phyloP scores from a whole-genome alignment of 2,797 vertebrate species.

The Pristis pectinata region DNA sequence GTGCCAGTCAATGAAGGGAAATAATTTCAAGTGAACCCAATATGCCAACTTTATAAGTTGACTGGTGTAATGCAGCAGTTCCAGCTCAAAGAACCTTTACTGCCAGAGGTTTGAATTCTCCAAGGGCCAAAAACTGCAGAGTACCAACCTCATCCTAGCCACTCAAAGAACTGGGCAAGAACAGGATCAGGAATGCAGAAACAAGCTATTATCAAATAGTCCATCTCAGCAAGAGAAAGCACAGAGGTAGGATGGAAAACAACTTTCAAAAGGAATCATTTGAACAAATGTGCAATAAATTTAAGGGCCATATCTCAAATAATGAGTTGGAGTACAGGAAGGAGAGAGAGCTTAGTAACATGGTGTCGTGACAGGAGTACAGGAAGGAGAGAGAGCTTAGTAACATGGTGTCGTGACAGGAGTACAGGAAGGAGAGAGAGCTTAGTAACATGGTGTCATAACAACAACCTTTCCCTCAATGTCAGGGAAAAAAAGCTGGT shows the following conservation, averaged over 20 bases:
- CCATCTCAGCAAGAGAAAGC: neutral
- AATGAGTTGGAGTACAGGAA: too few relatives aligned
- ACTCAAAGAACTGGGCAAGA: neutral
- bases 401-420: too few relatives aligned
- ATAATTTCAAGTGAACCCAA: neutral
- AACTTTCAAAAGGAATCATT: neutral
- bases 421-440: too few relatives aligned
- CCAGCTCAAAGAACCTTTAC: neutral
- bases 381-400: too few relatives aligned
- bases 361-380: too few relatives aligned
- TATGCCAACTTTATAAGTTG: neutral
- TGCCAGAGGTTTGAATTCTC: neutral
- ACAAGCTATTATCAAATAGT: neutral
- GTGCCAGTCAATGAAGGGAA: neutral
- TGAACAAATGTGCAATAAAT: neutral
- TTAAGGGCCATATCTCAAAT: too few relatives aligned
- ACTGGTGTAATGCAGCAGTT: neutral
- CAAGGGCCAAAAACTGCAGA: neutral
- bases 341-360: too few relatives aligned
- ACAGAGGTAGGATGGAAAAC: neutral
- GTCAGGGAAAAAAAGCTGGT: too few relatives aligned
- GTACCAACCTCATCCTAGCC: neutral
- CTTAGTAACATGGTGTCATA: too few relatives aligned
- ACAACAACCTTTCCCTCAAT: too few relatives aligned
- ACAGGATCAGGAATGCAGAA: neutral